These are phyloP conservation scores for Drosophila sordidula DNA, from an alignment of 2,888 invertebrate genomes.

Conservation along the genomic window DNA sequence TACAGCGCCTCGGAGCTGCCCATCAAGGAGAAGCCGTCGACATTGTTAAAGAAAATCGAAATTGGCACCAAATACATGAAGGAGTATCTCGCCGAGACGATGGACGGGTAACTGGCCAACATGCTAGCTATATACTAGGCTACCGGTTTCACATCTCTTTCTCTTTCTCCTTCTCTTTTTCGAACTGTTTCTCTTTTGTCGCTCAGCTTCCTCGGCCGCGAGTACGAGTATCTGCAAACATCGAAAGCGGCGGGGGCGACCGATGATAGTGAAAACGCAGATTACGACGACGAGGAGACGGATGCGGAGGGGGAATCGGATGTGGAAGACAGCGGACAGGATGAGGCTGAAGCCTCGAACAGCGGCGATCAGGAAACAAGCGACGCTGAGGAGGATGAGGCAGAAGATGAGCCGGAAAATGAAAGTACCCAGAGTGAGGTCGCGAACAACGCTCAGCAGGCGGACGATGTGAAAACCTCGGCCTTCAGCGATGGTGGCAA, in stretches of 20 bases:
- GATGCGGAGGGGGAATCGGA: constrained; percentile 85
- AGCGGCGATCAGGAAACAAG: background rate
- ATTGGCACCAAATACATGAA: constrained; percentile 83
- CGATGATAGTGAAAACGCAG: constrained; percentile 85
- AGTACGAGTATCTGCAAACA: constrained; percentile 76
- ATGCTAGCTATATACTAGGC: constrained; percentile 11
- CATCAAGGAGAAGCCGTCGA: constrained; percentile 84
- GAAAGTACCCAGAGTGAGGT: constrained; percentile 38
- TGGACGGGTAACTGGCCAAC: constrained; percentile 83
- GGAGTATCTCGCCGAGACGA: constrained; percentile 82
- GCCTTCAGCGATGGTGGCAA: constrained; percentile 49
- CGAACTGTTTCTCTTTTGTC: background rate
- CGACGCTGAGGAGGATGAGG: constrained; percentile 9
- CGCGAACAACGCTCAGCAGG: constrained; percentile 15
- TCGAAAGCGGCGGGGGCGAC: constrained; percentile 54
- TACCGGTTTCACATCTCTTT: constrained; percentile 39
- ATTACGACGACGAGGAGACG: constrained; percentile 79
- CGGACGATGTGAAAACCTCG: constrained; percentile 53
- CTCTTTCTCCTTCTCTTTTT: constrained; percentile 11
- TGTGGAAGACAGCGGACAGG: constrained; percentile 48
- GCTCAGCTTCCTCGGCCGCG: constrained; percentile 82
- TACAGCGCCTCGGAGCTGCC: constrained; percentile 81
- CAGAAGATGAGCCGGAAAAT: constrained; percentile 47
- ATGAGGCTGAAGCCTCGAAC: constrained; percentile 84
- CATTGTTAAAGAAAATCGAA: constrained; percentile 84